Conservation (phyloP, 1,140 invertebrate genomes). For the Procambarus clarkii region DNA sequence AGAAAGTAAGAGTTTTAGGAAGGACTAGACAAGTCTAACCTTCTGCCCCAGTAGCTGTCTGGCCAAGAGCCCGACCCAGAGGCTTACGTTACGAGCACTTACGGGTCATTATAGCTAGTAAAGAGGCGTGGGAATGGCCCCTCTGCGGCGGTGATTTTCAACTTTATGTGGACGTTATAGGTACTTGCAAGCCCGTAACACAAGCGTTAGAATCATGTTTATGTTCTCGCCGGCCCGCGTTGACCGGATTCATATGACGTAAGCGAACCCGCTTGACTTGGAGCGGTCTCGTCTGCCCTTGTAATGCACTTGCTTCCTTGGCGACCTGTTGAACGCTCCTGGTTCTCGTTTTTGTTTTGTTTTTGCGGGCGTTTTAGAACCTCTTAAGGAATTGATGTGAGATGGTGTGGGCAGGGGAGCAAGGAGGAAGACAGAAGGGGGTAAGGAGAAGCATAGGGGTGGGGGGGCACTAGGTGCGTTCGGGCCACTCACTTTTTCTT, state of each 20-base stretch:
- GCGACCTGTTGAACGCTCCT: background rate
- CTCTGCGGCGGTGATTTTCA: conserved; percentile 66
- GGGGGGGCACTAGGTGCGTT: background rate
- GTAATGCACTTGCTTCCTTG: background rate
- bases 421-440: no score
- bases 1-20: conserved; percentile 7
- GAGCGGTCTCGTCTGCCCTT: conserved; percentile 8
- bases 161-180: conserved; percentile 68
- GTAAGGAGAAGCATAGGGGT: background rate
- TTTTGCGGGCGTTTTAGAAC: conserved; percentile 26
- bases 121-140: conserved; percentile 65
- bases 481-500: no score
- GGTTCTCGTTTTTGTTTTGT: no score
- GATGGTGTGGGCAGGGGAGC: background rate
- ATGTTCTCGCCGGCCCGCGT: conserved; percentile 30
- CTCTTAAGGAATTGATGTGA: conserved; percentile 34
- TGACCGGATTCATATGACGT: conserved; percentile 56
- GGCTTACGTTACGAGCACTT: conserved; percentile 68
- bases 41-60: background rate
- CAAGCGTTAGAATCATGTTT: conserved; percentile 66
- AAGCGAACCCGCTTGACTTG: conserved; percentile 15
- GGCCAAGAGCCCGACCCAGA: conserved; percentile 20
- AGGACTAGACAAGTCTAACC: conserved; percentile 46
- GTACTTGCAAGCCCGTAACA: conserved; percentile 67
- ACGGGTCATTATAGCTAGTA: conserved; percentile 67